Evolutionary conservation across 2,797 vertebrate genomes (phyloP).

Genomic region (Ceyx erithaca): DNA sequence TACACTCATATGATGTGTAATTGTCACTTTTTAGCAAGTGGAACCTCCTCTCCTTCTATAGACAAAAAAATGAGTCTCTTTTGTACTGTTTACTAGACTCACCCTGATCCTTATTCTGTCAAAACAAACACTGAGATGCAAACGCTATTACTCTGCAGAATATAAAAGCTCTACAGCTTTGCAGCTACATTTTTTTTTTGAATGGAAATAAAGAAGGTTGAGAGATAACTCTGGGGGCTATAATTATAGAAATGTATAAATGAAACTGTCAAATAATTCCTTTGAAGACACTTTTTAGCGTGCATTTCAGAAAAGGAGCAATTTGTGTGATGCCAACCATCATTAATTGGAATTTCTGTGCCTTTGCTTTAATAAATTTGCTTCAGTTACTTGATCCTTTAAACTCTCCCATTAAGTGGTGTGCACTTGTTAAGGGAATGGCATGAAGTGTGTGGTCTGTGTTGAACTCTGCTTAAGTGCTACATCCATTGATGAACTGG

Average conservation of each 20-base stretch:
- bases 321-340: constrained; percentile 66
- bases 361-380: constrained; percentile 60
- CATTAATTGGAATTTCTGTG: constrained; percentile 76
- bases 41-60: neutral
- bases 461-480: neutral
- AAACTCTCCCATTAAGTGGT: constrained; percentile 35
- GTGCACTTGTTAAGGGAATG: neutral
- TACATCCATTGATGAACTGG: neutral
- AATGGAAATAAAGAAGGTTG: constrained; percentile 58
- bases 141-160: neutral
- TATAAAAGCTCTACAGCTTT: constrained; percentile 10
- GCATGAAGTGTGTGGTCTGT: neutral
- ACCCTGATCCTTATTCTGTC: constrained; percentile 12
- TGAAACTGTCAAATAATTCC: constrained; percentile 64
- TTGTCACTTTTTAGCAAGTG: constrained; percentile 19
- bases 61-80: neutral
- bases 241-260: constrained; percentile 67
- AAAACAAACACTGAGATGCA: constrained; percentile 20
- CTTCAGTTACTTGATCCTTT: constrained; percentile 53
- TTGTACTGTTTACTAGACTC: constrained; percentile 28
- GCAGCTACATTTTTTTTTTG: neutral
- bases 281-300: constrained; percentile 66
- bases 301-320: constrained; percentile 73
- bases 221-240: constrained; percentile 51
- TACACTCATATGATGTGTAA: neutral